Evolutionary conservation across 2,797 vertebrate species (phyloP).

Genomic region (Paratrypauchen microcephalus): DNA sequence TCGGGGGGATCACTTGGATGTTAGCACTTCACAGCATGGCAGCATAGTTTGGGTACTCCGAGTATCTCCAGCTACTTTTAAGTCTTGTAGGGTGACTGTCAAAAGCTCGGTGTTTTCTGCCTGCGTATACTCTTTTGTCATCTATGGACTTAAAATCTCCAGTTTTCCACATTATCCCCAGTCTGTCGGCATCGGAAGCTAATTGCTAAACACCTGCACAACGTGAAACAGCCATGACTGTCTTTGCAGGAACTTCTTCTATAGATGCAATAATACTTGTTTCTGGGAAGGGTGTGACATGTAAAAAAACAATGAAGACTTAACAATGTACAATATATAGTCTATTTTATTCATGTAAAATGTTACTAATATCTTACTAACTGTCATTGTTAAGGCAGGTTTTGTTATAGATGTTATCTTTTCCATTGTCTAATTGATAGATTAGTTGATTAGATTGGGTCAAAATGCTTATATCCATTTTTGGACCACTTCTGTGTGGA

Average conservation of each 20-base stretch:
- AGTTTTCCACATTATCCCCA: constrained; percentile 51
- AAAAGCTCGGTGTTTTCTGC: constrained; percentile 43
- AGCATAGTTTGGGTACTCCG: constrained; percentile 31
- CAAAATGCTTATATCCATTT: constrained; percentile 61
- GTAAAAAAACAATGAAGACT: constrained; percentile 72
- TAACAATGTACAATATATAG: constrained; percentile 74
- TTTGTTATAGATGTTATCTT: constrained; percentile 67
- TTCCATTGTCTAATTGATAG: constrained; percentile 65
- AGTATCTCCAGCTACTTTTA: constrained; percentile 29
- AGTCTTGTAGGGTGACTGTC: constrained; percentile 35
- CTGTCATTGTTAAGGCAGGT: constrained; percentile 60
- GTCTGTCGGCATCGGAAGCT: constrained; percentile 56
- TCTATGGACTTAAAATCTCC: constrained; percentile 54
- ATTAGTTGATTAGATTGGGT: constrained; percentile 66
- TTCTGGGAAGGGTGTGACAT: constrained; percentile 64
- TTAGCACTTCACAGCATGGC: constrained; percentile 41
- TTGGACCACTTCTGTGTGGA: constrained; percentile 66
- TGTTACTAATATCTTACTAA: constrained; percentile 75
- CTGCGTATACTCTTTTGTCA: constrained; percentile 37
- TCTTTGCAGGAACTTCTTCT: constrained; percentile 63
- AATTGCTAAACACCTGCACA: constrained; percentile 52
- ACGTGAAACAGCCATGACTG: constrained; percentile 31
- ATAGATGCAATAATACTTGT: constrained; percentile 76
- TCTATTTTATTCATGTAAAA: constrained; percentile 78
- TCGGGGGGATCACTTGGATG: constrained; percentile 13